A percentile compares a stretch with the other conserved stretches of the same genome.
Conservation (phyloP, 1,140 invertebrate genomes). For the Mizuhopecten yessoensis region DNA sequence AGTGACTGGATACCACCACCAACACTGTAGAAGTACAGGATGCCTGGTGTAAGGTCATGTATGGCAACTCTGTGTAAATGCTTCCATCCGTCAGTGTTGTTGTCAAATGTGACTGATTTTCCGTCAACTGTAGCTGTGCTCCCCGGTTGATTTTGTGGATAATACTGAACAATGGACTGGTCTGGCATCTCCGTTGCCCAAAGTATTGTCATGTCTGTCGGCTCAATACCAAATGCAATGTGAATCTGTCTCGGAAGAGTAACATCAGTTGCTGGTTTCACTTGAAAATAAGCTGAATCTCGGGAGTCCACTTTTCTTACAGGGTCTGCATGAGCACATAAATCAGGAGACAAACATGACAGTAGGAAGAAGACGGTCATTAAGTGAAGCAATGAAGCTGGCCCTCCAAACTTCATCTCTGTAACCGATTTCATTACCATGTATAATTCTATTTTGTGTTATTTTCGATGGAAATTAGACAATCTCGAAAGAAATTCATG, state of each 20-base stretch:
- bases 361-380: neutral
- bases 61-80: slow-evolving; percentile 73
- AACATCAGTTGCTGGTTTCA: neutral
- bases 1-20: slow-evolving; percentile 59
- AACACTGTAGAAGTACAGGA: slow-evolving; percentile 72
- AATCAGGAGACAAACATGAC: neutral
- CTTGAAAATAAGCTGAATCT: neutral
- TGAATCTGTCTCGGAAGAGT: slow-evolving; percentile 71
- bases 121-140: slow-evolving; percentile 47
- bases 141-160: slow-evolving; percentile 59
- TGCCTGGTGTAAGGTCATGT: slow-evolving; percentile 63
- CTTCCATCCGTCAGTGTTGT: slow-evolving; percentile 64
- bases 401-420: neutral
- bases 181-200: slow-evolving; percentile 72
- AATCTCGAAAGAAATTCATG: neutral
- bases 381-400: neutral
- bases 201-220: slow-evolving; percentile 73
- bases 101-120: slow-evolving; percentile 64
- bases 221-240: slow-evolving; percentile 71
- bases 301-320: neutral
- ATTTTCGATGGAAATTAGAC: neutral
- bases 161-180: slow-evolving; percentile 69
- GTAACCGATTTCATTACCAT: neutral
- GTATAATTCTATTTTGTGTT: neutral
- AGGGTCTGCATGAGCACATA: neutral